phyloP scores from a whole-genome alignment of 2,797 vertebrate genomes.

The Pipistrellus kuhlii region DNA sequence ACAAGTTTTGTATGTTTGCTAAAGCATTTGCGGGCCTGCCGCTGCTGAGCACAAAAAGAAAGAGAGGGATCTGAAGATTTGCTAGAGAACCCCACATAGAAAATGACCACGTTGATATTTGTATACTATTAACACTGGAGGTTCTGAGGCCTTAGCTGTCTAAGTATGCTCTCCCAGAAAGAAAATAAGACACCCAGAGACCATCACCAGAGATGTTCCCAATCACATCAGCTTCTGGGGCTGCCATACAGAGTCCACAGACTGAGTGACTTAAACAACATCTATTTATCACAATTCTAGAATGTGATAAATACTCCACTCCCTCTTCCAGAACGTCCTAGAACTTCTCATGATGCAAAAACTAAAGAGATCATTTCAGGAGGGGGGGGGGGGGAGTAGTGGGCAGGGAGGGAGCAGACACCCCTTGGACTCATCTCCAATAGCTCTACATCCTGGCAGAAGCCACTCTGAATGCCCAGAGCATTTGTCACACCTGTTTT shows the following conservation, averaged over 20 bases:
- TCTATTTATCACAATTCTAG: too few relatives aligned
- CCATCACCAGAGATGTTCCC: accelerated
- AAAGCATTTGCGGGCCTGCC: not conserved
- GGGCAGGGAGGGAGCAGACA: accelerated
- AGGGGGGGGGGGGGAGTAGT: accelerated
- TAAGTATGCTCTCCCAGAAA: accelerated
- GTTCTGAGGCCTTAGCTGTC: not conserved
- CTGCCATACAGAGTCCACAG: accelerated
- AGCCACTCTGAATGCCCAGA: not conserved
- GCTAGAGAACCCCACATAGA: not conserved
- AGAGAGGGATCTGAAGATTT: not conserved
- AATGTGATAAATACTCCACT: not conserved
- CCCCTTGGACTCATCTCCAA: not conserved
- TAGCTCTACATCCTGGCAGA: accelerated
- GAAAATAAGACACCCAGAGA: not conserved
- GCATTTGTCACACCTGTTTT: not conserved
- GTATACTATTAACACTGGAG: not conserved
- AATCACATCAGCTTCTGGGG: accelerated
- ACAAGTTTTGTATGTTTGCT: not conserved
- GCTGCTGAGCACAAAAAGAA: not conserved
- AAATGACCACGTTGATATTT: not conserved
- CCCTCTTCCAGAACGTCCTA: not conserved
- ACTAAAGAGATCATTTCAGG: not conserved
- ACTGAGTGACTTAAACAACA: too few relatives aligned
- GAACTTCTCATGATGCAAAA: not conserved